phyloP scores from a whole-genome alignment of 1,140 invertebrate species.

The Drosophila baimaii region DNA sequence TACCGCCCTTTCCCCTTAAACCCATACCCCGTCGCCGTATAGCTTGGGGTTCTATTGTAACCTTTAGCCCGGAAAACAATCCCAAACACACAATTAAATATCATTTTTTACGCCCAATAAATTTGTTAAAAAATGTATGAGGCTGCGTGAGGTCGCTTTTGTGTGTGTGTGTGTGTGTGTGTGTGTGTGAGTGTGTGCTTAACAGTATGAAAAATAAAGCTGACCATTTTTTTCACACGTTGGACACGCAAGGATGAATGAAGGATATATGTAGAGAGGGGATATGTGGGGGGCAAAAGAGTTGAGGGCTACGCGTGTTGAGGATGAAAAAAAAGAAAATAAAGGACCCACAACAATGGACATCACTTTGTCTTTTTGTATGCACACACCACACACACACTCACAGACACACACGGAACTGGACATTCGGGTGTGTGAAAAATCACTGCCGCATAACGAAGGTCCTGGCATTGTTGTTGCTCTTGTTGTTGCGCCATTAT shows the following conservation, averaged over 20 bases:
- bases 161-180: constrained; percentile 36
- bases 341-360: constrained; percentile 68
- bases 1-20: constrained; percentile 1
- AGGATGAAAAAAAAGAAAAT: constrained; percentile 29
- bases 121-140: constrained; percentile 71
- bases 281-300: constrained; percentile 13
- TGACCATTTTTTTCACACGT: constrained; percentile 67
- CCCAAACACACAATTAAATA: constrained; percentile 67
- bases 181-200: constrained; percentile 45
- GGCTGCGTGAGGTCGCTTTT: constrained; percentile 36
- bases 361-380: constrained; percentile 72
- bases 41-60: constrained; percentile 15
- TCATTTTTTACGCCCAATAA: constrained; percentile 72
- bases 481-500: constrained; percentile 60
- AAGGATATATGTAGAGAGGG: not conserved
- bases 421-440: constrained; percentile 48
- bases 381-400: constrained; percentile 42
- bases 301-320: constrained; percentile 43
- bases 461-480: constrained; percentile 54
- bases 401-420: no score
- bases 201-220: constrained; percentile 66
- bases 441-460: constrained; percentile 68
- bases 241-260: constrained; percentile 42
- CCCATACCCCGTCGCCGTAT: not conserved
- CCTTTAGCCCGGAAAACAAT: constrained; percentile 35